Evolutionary conservation across 2,888 invertebrate genomes (phyloP).

Genomic region (Limenitis camilla): DNA sequence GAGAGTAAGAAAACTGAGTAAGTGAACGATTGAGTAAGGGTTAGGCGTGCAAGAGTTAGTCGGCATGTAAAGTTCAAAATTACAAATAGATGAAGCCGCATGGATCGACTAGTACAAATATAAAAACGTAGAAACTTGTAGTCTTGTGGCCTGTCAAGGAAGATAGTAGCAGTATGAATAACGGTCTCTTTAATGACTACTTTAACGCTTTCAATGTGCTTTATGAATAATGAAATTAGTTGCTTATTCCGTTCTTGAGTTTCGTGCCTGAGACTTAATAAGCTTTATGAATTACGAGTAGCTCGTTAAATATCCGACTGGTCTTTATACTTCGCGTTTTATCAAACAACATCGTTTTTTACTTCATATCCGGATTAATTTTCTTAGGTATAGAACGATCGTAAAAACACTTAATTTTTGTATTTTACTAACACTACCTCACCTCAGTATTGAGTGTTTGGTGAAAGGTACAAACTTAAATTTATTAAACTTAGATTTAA

Average conservation of each 20-base stretch:
- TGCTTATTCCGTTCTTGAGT: constrained; percentile 67
- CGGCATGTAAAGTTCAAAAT: no score
- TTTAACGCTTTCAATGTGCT: constrained; percentile 72
- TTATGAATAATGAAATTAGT: constrained; percentile 75
- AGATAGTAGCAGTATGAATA: constrained; percentile 68
- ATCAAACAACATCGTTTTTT: constrained; percentile 39
- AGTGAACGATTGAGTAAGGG: no score
- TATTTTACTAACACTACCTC: no score
- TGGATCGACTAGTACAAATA: constrained; percentile 61
- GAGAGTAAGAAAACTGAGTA: no score
- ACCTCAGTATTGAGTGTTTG: no score
- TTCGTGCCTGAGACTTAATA: constrained; percentile 62
- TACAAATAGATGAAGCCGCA: no score
- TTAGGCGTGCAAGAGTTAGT: no score
- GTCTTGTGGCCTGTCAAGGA: constrained; percentile 58
- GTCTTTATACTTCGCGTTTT: constrained; percentile 35
- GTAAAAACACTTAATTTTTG: not conserved
- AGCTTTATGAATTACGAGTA: constrained; percentile 55
- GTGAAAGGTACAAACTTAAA: not conserved
- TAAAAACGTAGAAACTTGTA: constrained; percentile 67
- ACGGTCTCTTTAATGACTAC: constrained; percentile 67
- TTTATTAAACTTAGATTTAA: no score
- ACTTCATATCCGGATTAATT: constrained; percentile 2
- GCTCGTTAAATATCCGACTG: constrained; percentile 45
- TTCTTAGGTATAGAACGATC: not conserved